Conservation (phyloP, 1,140 invertebrate species). For the Danaus plexippus region DNA sequence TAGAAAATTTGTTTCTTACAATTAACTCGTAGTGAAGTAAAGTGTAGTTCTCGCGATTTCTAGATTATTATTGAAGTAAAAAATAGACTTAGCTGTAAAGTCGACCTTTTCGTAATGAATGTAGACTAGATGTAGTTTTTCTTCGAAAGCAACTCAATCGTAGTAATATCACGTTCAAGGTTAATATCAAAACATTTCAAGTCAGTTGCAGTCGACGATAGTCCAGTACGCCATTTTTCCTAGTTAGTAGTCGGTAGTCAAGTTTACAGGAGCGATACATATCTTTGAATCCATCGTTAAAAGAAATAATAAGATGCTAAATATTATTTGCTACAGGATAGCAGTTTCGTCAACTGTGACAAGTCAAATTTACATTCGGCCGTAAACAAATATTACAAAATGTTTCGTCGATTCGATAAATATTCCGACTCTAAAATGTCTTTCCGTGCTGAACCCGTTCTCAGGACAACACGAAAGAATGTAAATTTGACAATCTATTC, state of each 20-base stretch:
- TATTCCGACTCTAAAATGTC: constrained; percentile 2
- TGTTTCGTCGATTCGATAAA: background rate
- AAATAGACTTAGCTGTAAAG: no score
- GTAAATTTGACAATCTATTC: constrained; percentile 9
- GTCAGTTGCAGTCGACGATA: no score
- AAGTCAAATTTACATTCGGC: constrained; percentile 12
- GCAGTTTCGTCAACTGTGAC: constrained; percentile 15
- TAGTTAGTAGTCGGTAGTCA: constrained; percentile 27
- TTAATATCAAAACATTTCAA: no score
- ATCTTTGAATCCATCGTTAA: constrained; percentile 33
- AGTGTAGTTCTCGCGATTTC: no score
- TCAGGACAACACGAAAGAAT: background rate
- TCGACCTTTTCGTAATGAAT: no score
- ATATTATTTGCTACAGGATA: constrained; percentile 15
- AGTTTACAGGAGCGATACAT: constrained; percentile 34
- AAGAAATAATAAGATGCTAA: constrained; percentile 20
- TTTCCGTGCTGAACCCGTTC: background rate
- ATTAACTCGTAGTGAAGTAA: no score
- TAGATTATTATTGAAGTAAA: no score
- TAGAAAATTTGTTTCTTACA: no score
- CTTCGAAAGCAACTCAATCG: no score
- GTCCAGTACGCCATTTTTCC: constrained; percentile 12
- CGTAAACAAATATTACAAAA: constrained; percentile 2
- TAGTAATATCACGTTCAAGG: no score
- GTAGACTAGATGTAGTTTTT: no score